phyloP scores from a whole-genome alignment of 1,140 invertebrate genomes.

The Drosophila repleta region DNA sequence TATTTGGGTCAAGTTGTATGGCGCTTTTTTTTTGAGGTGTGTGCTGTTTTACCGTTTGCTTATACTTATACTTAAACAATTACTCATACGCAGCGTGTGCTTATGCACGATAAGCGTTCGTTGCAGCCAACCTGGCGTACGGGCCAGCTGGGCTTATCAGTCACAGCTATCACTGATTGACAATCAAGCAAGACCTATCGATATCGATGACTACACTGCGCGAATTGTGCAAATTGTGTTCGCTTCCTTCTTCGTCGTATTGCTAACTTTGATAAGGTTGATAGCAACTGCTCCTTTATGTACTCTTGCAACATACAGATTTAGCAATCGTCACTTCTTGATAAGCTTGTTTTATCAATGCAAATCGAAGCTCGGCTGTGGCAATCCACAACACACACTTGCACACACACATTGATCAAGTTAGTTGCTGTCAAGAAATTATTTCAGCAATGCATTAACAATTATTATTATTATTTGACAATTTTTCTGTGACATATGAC shows the following conservation, averaged over 20 bases:
- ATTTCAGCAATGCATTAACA: background rate
- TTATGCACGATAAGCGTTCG: conserved; percentile 63
- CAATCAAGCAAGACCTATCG: conserved; percentile 37
- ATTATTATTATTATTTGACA: conserved; percentile 4
- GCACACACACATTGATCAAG: background rate
- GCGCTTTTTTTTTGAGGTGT: conserved; percentile 60
- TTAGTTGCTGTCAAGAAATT: conserved; percentile 6
- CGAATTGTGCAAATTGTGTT: conserved; percentile 49
- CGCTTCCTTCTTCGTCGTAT: conserved; percentile 60
- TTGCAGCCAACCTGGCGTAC: conserved; percentile 29
- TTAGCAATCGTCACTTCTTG: conserved; percentile 22
- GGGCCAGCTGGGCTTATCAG: conserved; percentile 53
- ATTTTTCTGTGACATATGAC: conserved; percentile 58
- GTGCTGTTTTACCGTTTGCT: conserved; percentile 43
- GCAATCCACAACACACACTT: conserved; percentile 12
- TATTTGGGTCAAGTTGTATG: conserved; percentile 71
- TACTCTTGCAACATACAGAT: conserved; percentile 16
- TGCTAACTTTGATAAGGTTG: conserved; percentile 17
- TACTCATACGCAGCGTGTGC: conserved; percentile 64
- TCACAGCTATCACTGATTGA: conserved; percentile 48
- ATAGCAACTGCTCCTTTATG: conserved; percentile 51
- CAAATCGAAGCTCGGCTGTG: conserved; percentile 30
- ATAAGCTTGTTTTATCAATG: background rate
- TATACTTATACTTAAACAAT: conserved; percentile 33
- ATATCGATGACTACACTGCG: conserved; percentile 66